Percentiles rank a stretch among this genome's conserved stretches.
These are phyloP conservation scores for Phalacrocorax aristotelis DNA, from an alignment of 2,113 vertebrate genomes.

Conservation along the genomic window DNA sequence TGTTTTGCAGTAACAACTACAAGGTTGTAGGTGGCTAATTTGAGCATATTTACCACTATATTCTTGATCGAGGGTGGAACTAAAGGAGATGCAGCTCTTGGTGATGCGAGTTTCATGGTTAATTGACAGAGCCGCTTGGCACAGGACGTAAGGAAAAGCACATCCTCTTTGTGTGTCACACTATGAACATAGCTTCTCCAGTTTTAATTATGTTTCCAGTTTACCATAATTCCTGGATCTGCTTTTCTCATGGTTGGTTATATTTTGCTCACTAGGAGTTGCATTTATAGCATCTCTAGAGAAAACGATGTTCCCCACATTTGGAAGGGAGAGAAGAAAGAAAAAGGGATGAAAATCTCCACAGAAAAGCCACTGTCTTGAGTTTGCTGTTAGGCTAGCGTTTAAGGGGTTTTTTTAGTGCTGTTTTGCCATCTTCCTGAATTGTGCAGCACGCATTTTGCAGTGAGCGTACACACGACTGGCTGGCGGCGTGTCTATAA, in stretches of 20 bases:
- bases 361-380: neutral
- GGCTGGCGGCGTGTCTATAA: neutral
- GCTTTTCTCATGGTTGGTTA: neutral
- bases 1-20: neutral
- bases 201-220: neutral
- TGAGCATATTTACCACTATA: fast-evolving
- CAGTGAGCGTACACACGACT: neutral
- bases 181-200: neutral
- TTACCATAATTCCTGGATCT: neutral
- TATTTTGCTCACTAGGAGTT: neutral
- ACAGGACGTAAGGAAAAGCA: neutral
- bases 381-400: neutral
- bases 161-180: fast-evolving
- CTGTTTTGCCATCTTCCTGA: neutral
- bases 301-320: neutral
- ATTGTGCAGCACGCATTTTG: neutral
- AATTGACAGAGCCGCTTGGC: neutral
- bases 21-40: neutral
- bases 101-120: neutral
- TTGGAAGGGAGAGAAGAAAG: neutral
- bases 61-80: fast-evolving
- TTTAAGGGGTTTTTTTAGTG: neutral
- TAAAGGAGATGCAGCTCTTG: neutral
- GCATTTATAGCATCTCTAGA: neutral
- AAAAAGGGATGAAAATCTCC: neutral